Conservation (phyloP, 2,797 vertebrate genomes). For the Cephalopachus bancanus region DNA sequence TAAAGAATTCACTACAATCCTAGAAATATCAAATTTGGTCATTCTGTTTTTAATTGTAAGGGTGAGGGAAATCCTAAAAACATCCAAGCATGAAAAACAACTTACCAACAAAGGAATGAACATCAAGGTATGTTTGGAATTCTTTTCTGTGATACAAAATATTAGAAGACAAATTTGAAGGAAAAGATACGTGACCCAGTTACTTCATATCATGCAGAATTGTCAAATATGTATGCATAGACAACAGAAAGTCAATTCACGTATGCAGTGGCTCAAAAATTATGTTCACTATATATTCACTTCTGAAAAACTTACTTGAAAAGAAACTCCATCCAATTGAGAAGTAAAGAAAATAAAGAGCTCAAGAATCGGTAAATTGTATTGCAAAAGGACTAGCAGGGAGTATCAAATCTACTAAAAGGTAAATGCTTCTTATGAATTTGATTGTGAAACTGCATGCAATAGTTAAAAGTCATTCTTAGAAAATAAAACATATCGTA, state of each 20-base stretch:
- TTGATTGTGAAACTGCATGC: background rate
- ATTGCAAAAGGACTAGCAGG: background rate
- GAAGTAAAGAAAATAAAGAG: background rate
- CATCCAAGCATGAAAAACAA: background rate
- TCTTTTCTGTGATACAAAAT: background rate
- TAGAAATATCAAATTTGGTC: background rate
- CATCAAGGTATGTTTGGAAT: background rate
- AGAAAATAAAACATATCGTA: background rate
- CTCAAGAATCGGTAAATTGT: background rate
- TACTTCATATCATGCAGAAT: background rate
- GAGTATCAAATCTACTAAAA: background rate
- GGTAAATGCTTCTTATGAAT: background rate
- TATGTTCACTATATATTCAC: background rate
- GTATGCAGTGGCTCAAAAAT: background rate
- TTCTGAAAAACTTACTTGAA: slow-evolving; percentile 26
- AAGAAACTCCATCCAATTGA: background rate
- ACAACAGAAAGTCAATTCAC: background rate
- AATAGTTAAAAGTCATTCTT: background rate
- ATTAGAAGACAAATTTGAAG: background rate
- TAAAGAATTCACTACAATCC: background rate
- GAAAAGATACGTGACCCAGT: background rate
- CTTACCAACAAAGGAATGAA: background rate
- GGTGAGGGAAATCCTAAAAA: background rate
- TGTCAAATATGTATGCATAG: background rate
- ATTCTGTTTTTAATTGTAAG: slow-evolving; percentile 16